phyloP scores from a whole-genome alignment of 2,113 vertebrate genomes.

The Gymnorhina tibicen region DNA sequence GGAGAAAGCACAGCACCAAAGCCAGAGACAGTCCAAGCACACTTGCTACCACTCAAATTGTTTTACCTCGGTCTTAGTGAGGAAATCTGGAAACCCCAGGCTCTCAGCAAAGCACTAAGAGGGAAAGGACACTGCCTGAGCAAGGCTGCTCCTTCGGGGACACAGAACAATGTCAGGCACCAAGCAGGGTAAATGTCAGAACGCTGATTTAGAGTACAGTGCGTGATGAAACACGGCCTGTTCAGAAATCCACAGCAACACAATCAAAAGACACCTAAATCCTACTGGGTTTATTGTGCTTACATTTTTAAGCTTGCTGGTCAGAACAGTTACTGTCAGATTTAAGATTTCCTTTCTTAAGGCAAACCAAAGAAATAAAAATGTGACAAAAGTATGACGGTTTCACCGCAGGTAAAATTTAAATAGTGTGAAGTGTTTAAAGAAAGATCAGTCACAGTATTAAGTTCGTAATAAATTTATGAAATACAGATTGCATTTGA shows the following conservation, averaged over 20 bases:
- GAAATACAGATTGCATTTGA: neutral
- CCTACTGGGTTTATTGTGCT: neutral
- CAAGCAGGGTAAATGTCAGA: neutral
- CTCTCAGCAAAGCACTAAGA: neutral
- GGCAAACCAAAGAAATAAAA: neutral
- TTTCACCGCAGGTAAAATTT: neutral
- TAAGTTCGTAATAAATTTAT: neutral
- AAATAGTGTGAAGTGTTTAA: neutral
- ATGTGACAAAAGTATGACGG: neutral
- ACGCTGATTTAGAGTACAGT: accelerated
- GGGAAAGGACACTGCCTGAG: neutral
- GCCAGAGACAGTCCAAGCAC: neutral
- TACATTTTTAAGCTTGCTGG: neutral
- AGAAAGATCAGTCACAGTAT: neutral
- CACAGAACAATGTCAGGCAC: neutral
- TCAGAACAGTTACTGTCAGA: neutral
- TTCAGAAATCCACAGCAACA: neutral
- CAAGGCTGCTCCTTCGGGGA: neutral
- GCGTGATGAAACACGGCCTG: neutral
- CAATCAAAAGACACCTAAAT: neutral
- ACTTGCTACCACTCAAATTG: neutral
- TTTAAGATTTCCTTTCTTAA: neutral
- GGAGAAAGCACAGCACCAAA: neutral
- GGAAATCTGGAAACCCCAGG: neutral
- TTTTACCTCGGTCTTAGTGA: accelerated